Base-by-base conservation (phyloP, 64 coral and sea anemone species). In the Exaiptasia diaphana region DNA sequence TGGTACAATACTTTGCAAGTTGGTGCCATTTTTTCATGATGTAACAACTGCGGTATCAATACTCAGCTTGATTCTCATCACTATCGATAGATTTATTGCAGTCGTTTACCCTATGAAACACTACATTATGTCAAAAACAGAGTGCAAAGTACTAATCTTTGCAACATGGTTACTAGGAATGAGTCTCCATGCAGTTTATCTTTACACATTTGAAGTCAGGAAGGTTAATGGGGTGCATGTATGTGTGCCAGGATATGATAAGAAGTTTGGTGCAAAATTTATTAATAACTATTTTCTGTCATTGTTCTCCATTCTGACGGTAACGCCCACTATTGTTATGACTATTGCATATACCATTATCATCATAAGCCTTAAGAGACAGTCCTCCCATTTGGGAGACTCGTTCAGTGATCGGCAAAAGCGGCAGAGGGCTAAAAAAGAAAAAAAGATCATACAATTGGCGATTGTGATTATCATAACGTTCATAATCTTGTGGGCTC, bases 41-140 rank as follows among this genome's bases (percentile, higher is more conserved):
- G 55, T 92, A 36, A 79, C 90, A 13, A 87, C 65, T 13, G 83
- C 90, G 5, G 78, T 92, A 5, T 92, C 90, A 3, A 80, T 92
- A 41, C 75, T 64, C 23, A 86, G 82, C 28, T 42, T 92, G 1
- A 57, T 92, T 2, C 57, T 86, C 24, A 92, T 92, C 20, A 79
- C 90, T 5, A 67, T 79, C 10, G 90, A 87, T 34, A 32, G 90
- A 21, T 92, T 92, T 39, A 86, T 56, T 21, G 90, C 82, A 5
- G 90, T 92, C 24, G 82, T 81, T 34, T 92, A 64, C 53, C 90
- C 90, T 9, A 55, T 92, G 25, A 80, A 75, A 52, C 58, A 73
- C 18, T 23, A 57, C 20, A 74, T 86, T 9, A 86, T 86, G 83
- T 64, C 55, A 4, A 43, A 18, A 41, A 63, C 23, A 22, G 35